Evolutionary conservation across 2,113 vertebrate genomes (phyloP).

Genomic region (Plectropomus leopardus): DNA sequence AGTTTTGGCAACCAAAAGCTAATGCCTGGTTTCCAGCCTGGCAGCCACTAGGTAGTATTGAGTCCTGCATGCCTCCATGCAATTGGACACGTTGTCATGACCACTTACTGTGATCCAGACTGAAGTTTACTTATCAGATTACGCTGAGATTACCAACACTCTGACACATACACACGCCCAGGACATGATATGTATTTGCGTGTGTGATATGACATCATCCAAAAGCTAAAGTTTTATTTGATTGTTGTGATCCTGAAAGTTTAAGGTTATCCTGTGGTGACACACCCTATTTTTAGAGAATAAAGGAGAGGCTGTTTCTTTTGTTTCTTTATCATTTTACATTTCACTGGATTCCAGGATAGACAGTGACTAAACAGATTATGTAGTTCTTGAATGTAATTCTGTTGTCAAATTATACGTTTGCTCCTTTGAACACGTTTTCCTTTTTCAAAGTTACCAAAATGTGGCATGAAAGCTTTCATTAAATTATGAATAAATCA

Average conservation of each 20-base stretch:
- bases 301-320: neutral
- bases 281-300: neutral
- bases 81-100: constrained; percentile 33
- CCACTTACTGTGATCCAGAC: constrained; percentile 51
- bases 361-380: neutral
- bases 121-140: constrained; percentile 66
- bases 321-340: neutral
- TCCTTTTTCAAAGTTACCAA: neutral
- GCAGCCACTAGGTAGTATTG: too few species aligned
- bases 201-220: constrained; percentile 23
- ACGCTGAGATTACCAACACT: constrained; percentile 54
- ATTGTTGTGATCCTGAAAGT: neutral
- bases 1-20: too few species aligned
- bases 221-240: neutral
- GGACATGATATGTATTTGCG: constrained; percentile 14
- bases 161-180: constrained; percentile 4
- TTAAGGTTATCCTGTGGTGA: neutral
- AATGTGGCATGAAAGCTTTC: neutral
- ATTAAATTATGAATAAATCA: neutral
- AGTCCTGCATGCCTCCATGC: neutral
- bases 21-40: too few species aligned
- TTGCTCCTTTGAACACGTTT: neutral
- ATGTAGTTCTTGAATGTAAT: neutral
- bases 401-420: neutral
- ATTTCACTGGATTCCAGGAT: neutral